phyloP scores from a whole-genome alignment of 1,140 invertebrate species.

The Zaprionus inermis region DNA sequence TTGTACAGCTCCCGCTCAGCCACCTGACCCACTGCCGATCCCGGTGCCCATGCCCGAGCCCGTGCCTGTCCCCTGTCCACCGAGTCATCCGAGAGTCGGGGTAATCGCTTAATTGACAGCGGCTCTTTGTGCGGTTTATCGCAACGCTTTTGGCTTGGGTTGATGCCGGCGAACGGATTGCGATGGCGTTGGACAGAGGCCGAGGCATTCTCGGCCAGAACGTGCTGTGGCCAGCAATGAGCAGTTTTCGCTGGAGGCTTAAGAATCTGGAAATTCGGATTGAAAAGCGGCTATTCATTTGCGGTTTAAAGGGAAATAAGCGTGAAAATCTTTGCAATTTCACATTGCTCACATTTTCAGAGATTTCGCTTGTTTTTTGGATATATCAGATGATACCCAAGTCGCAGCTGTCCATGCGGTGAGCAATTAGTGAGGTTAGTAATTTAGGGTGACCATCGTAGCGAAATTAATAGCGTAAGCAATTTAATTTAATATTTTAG shows the following conservation, averaged over 20 bases:
- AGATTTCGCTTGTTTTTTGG: neutral
- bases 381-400: too few species aligned
- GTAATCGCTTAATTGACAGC: conserved; percentile 45
- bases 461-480: too few species aligned
- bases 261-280: neutral
- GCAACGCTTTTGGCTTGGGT: neutral
- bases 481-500: too few species aligned
- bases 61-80: neutral
- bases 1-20: neutral
- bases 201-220: too few species aligned
- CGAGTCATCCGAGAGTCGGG: conserved; percentile 16
- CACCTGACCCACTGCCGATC: neutral
- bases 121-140: conserved; percentile 33
- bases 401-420: too few species aligned
- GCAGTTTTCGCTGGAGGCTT: conserved; percentile 20
- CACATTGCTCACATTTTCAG: neutral
- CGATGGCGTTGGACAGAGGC: neutral
- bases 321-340: neutral
- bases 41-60: neutral
- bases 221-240: conserved; percentile 28
- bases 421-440: too few species aligned
- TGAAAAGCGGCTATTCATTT: neutral
- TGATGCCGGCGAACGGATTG: neutral
- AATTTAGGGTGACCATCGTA: too few species aligned
- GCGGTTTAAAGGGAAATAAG: neutral